Percentiles rank a stretch among this genome's conserved stretches.
phyloP scores from a whole-genome alignment of 2,888 invertebrate genomes.

The Tolmerus cingulatus region DNA sequence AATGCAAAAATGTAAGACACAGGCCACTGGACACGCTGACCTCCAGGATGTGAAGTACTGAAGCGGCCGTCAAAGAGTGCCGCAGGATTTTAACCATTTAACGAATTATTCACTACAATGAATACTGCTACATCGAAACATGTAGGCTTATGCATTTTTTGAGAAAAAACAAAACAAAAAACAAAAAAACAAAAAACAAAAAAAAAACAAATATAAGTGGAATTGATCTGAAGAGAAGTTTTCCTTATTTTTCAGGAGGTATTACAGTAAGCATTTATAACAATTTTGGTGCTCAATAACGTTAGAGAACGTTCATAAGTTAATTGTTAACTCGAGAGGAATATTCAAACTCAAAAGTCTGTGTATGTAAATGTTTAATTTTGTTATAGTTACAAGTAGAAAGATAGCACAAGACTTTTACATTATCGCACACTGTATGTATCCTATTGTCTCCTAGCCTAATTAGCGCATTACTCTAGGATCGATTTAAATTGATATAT shows the following conservation, averaged over 20 bases:
- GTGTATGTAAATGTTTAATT: slow-evolving; percentile 28
- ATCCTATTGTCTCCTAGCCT: slow-evolving; percentile 15
- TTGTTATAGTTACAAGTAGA: slow-evolving; percentile 9
- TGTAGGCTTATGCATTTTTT: slow-evolving; percentile 21
- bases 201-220: background rate
- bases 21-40: slow-evolving; percentile 85
- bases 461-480: background rate
- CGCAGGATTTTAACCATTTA: background rate
- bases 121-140: slow-evolving; percentile 1
- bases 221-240: slow-evolving; percentile 25
- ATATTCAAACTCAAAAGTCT: slow-evolving; percentile 25
- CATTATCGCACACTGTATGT: background rate
- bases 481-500: background rate
- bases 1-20: slow-evolving; percentile 72
- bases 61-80: slow-evolving; percentile 51
- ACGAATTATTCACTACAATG: background rate
- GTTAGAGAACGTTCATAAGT: slow-evolving; percentile 15
- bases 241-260: slow-evolving; percentile 25
- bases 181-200: background rate
- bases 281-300: slow-evolving; percentile 38
- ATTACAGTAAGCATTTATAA: slow-evolving; percentile 19
- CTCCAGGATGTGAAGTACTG: slow-evolving; percentile 84
- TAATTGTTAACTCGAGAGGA: slow-evolving; percentile 33
- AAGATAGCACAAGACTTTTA: background rate
- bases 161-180: background rate